Conservation (phyloP, 2,113 vertebrate genomes). For the Saccopteryx bilineata region DNA sequence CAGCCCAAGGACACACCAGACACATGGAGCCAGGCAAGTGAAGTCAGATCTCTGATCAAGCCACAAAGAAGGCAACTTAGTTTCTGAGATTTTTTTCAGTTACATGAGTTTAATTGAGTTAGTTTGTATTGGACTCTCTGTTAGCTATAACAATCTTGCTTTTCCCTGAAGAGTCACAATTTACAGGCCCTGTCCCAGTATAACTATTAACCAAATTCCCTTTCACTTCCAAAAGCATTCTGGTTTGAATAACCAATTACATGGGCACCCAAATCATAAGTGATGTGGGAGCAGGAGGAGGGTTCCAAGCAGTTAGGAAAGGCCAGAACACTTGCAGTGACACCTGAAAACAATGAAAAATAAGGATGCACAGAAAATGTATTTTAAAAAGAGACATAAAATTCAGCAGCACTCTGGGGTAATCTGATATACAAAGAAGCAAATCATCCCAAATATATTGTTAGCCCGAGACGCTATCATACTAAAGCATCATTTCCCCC, state of each 20-base stretch:
- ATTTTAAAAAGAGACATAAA: background rate
- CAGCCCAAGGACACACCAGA: background rate
- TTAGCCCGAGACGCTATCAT: background rate
- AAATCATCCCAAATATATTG: background rate
- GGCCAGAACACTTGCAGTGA: background rate
- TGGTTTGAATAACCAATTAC: background rate
- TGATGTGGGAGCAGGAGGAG: background rate
- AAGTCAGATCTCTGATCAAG: background rate
- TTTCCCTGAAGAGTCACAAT: background rate
- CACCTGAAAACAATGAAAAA: background rate
- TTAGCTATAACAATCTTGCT: background rate
- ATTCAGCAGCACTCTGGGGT: background rate
- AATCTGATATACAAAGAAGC: background rate
- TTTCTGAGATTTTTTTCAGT: background rate
- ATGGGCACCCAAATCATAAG: background rate
- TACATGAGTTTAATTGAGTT: background rate
- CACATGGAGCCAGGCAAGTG: background rate
- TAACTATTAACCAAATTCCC: background rate
- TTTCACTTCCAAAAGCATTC: background rate
- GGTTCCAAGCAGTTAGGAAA: background rate
- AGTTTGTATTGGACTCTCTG: constrained; percentile 5
- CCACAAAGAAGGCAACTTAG: background rate
- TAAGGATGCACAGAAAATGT: background rate
- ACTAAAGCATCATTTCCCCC: background rate
- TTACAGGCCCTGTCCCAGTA: background rate